Evolutionary conservation across 2,113 vertebrate genomes (phyloP), one percentile per base, ranked within the genome.

Genomic region (Grus americana): DNA sequence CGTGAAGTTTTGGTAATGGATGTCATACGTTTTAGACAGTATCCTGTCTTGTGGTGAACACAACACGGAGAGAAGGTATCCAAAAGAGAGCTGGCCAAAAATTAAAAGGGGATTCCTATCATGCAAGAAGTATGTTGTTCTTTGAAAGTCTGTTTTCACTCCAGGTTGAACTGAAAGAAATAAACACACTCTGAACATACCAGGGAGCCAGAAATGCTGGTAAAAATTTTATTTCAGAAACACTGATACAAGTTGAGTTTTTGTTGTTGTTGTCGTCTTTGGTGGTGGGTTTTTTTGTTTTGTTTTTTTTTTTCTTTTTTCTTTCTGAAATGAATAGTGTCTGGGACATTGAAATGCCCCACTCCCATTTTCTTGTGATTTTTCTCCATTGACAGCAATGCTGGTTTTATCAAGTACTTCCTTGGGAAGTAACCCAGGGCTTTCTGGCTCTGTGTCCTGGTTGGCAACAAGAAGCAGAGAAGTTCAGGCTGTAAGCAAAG

Each of bases 41-140:
- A 29, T 34, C 42, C 38, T 42, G 50, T 32, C 27, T 42, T 73
- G 11, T 76, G 66, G 5, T 81, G 32, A 62, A 22, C 36, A 42
- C 11, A 52, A 40, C 4, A 70, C 42, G 32, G 62, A 72, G 24
- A 85, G 70, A 89, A 75, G 44, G 15, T 38, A 50, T 47, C 62
- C 24, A 24, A 65, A 89, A 61, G 58, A 86, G 62, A 94, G 71
- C 74, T 94, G 79, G 88, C 82, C 82, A 88, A 78, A 96, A 96
- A 75, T 82, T 68, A 49, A 66, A 90, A 93, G 19, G 7, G 7
- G 12, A 14, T 86, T 90, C 10, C 14, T 1, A 29, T 42, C 12
- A 11, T 38, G 54, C 8, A 55, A 46, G 19, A 73, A 63, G 21
- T 40, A 15, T n/a, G 42, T 63, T 75, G 24, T 47, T 32, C 6